These are phyloP conservation scores for Otocyon megalotis DNA, from an alignment of 2,113 vertebrate species.

Conservation along the genomic window DNA sequence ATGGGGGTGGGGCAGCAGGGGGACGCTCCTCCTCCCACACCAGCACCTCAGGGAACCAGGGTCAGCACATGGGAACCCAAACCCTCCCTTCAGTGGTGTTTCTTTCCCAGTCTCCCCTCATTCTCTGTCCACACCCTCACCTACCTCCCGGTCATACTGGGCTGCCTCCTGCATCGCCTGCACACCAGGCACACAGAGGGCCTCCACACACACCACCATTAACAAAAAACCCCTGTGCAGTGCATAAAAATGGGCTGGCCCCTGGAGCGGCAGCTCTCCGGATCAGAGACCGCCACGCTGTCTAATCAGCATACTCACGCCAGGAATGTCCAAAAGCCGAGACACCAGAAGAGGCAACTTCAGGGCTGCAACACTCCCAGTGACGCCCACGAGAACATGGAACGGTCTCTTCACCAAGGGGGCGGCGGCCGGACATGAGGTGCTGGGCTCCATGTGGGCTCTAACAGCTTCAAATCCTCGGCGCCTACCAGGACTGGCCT, in stretches of 20 bases:
- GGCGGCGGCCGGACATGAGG: neutral
- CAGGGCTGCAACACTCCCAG: constrained; percentile 95
- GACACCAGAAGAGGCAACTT: constrained; percentile 92
- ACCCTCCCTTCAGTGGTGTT: neutral
- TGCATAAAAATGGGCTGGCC: neutral
- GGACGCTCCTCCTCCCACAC: neutral
- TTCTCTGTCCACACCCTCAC: neutral
- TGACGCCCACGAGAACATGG: constrained; percentile 93
- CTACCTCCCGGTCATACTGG: neutral
- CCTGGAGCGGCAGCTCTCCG: neutral
- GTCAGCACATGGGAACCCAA: neutral
- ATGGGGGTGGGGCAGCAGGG: neutral
- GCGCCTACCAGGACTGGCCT: constrained; percentile 18
- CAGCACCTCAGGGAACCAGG: neutral
- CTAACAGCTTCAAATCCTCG: neutral
- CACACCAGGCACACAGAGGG: neutral
- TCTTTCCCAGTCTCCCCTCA: neutral
- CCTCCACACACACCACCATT: neutral
- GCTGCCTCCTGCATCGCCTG: neutral
- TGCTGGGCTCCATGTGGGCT: neutral
- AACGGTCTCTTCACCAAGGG: constrained; percentile 15
- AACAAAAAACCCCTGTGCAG: neutral
- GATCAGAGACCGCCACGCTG: neutral
- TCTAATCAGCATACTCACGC: constrained; percentile 86
- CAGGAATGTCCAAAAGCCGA: constrained; percentile 90